Base-by-base conservation (phyloP, 2,113 vertebrate genomes). In the Hoplias malabaricus region DNA sequence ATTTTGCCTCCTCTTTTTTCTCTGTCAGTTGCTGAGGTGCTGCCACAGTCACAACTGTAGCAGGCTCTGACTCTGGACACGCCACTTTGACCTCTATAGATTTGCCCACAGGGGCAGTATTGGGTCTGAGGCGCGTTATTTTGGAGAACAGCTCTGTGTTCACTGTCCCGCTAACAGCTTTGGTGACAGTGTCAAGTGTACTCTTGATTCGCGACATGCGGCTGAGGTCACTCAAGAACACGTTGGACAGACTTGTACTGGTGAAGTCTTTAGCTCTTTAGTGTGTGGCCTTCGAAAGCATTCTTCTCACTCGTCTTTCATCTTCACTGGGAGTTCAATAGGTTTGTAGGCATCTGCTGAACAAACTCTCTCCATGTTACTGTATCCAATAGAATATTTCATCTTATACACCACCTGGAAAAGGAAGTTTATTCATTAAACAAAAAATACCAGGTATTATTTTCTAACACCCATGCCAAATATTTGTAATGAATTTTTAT, bases 141-240 rank as follows among this genome's bases (percentile, higher is more conserved):
- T 92, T 95, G 82, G 95, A 93, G 83, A 98, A 86, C 84, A 97
- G 85, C 75, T 98, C 95, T 25, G 91, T 92, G 84, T 94, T 82
- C 46, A 82, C 93, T 74, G 90, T 92, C 61, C 90, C 94, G 82
- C 95, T 94, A 59, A 99, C 92, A 61, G 93, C 96, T 89, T 96
- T 98, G 81, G 95, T 94, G 86, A 98, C 94, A 69, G 92, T 95
- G 83, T 95, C 94, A 40, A 98, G 88, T 76, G 96, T 96, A 82
- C 71, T 96, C 92, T 93, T 96, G 90, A 98, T 94, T 77, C 95
- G 95, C 74, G 96, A 98, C 96, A 97, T 98, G 92, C 81, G 93
- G 92, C n/a, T 77, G 70, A 73, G 83, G 76, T 87, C 23, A 56
- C 34, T 81, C 70, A 21, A 62, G 63, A 31, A 13, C 7, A 65